These are phyloP conservation scores for Sycophaga agraensis DNA, from an alignment of 1,140 invertebrate species.

Conservation along the genomic window DNA sequence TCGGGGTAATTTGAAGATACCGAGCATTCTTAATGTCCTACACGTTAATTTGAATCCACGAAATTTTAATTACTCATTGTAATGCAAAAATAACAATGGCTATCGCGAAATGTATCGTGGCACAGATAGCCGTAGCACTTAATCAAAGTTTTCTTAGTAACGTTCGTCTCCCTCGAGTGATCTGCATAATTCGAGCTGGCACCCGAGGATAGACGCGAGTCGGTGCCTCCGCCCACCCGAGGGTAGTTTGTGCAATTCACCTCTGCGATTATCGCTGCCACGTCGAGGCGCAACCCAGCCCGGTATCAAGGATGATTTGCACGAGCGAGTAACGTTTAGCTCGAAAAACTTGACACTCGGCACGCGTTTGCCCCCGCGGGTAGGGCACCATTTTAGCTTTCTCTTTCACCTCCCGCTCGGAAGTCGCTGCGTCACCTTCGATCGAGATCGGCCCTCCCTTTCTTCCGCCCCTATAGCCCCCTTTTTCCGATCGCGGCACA, in stretches of 20 bases:
- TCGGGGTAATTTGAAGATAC: too few species aligned
- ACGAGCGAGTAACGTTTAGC: conserved; percentile 40
- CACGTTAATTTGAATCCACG: too few species aligned
- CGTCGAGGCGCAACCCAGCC: too few species aligned
- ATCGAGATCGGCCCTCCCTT: not conserved
- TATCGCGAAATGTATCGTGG: not conserved
- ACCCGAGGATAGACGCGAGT: conserved; percentile 45
- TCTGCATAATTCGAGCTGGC: conserved; percentile 48
- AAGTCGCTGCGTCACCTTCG: conserved; percentile 15
- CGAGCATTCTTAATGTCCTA: too few species aligned
- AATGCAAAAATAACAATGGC: conserved; percentile 15
- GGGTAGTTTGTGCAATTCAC: conserved; percentile 58
- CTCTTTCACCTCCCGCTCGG: not conserved
- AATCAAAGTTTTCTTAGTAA: conserved; percentile 16
- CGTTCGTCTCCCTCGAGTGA: conserved; percentile 35
- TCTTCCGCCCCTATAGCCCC: not conserved
- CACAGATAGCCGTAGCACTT: conserved; percentile 18
- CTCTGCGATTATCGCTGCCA: conserved; percentile 53
- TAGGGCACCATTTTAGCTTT: conserved; percentile 5
- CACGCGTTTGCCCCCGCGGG: not conserved
- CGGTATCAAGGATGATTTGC: too few species aligned
- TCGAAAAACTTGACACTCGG: conserved; percentile 6
- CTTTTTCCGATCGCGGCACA: not conserved
- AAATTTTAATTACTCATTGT: conserved; percentile 14
- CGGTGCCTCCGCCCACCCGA: conserved; percentile 18